phyloP scores from a whole-genome alignment of 2,113 vertebrate species.

The Acrocephalus kingi region DNA sequence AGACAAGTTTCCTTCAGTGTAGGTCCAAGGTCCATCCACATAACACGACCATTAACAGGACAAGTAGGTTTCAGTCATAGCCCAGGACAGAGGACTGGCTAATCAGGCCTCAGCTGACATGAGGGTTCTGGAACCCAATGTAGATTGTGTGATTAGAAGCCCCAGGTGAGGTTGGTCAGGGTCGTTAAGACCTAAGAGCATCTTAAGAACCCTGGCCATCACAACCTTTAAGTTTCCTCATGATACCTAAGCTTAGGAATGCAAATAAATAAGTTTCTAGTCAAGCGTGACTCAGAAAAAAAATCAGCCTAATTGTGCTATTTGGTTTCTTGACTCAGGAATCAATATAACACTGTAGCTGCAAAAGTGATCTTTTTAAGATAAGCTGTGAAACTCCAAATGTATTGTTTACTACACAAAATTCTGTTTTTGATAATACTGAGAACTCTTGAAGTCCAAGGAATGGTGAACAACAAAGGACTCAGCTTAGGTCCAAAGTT shows the following conservation, averaged over 20 bases:
- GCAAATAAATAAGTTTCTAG: not conserved
- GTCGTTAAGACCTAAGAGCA: not conserved
- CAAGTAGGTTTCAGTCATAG: not conserved
- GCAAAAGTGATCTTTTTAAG: not conserved
- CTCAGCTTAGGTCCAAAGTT: not conserved
- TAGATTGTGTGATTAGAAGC: not conserved
- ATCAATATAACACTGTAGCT: not conserved
- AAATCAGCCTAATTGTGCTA: not conserved
- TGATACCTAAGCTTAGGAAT: not conserved
- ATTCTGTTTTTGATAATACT: not conserved
- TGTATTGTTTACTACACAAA: not conserved
- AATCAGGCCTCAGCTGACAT: not conserved
- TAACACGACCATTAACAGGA: not conserved
- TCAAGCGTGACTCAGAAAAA: not conserved
- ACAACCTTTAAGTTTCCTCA: not conserved
- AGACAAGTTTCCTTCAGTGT: not conserved
- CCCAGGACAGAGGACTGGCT: accelerated
- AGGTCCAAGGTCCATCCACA: not conserved
- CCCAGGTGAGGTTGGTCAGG: not conserved
- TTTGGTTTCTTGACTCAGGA: not conserved
- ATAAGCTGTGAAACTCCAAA: not conserved
- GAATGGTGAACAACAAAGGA: not conserved
- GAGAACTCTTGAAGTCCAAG: not conserved
- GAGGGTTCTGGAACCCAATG: not conserved
- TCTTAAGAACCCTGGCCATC: not conserved